Percentiles rank a stretch among this genome's conserved stretches.
Conservation (phyloP, 2,797 vertebrate genomes). For the Sebastes wilsoni region DNA sequence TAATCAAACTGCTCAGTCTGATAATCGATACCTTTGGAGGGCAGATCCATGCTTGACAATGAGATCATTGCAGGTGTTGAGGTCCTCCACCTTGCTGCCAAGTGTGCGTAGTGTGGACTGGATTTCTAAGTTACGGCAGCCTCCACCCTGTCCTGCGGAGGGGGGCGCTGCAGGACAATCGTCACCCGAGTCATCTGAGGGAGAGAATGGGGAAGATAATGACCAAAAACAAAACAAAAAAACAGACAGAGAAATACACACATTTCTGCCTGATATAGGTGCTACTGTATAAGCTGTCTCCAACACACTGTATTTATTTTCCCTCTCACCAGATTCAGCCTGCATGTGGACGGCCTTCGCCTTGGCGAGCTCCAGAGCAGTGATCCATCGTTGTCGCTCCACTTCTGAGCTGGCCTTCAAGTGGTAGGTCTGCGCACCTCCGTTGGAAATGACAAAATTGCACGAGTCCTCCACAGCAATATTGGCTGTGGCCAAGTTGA, state of each 20-base stretch:
- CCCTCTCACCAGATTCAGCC: conserved; percentile 89
- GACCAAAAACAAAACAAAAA: neutral
- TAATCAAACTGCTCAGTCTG: neutral
- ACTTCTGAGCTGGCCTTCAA: conserved; percentile 95
- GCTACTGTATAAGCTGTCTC: neutral
- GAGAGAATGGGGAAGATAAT: neutral
- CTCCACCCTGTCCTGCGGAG: conserved; percentile 78
- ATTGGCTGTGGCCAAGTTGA: conserved; percentile 96
- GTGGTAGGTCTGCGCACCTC: conserved; percentile 95
- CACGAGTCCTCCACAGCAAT: conserved; percentile 96
- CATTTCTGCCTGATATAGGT: neutral
- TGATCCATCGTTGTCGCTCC: conserved; percentile 96
- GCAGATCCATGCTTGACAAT: conserved; percentile 97
- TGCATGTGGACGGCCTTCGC: conserved; percentile 94
- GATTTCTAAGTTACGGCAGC: conserved; percentile 89
- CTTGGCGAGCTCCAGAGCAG: conserved; percentile 93
- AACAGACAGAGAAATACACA: neutral
- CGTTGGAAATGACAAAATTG: conserved; percentile 96
- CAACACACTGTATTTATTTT: neutral
- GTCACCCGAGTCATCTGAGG: conserved; percentile 92
- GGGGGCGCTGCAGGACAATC: conserved; percentile 86
- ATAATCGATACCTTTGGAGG: conserved; percentile 84
- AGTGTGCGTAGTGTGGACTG: conserved; percentile 92
- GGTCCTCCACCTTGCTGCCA: conserved; percentile 94
- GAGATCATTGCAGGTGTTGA: conserved; percentile 96